Evolutionary conservation across 1,140 invertebrate genomes (phyloP), one percentile per base, ranked within the genome.

Genomic region (Lucilia sericata): DNA sequence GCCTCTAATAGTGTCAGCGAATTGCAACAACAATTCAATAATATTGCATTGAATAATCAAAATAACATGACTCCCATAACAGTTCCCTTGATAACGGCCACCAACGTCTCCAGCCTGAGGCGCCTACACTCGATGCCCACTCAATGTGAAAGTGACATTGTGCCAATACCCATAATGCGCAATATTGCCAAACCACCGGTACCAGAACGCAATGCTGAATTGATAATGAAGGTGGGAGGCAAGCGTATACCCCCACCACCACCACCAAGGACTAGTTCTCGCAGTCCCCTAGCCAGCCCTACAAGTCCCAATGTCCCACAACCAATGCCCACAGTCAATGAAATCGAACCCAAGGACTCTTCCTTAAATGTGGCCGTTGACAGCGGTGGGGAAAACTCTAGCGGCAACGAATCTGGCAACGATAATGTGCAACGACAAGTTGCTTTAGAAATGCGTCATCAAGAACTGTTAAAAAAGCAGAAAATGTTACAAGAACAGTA

Each of bases 401-500:
- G 90, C 78, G 88, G 90, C 83, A 91, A 95, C 87, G 95, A 96
- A 90, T 96, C 95, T 85, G 94, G 95, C n/a, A 96, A 96, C 87
- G 93, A 93, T 74, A 87, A 89, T 75, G 87, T 85, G 3, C 91
- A 91, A 65, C 92, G 96, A 0, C 96, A 97, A 88, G 94, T 96
- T 83, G 93, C 95, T 42, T 92, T 97, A 4, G 96, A 97, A 88
- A 95, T 96, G 86, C 93, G 96, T 2, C 96, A 98, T 88, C 96
- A 97, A 88, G 96, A 97, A 87, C 91, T 98, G 1, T 88, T 98
- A 4, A 94, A 95, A 80, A 97, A 97, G 87, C 97, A 98, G 87
- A 95, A 95, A 84, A 94, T 96, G 5, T 91, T 98, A 1, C 96
- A 98, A 87, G 96, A 97, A 86, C 97, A 98, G 87, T 98, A 97